phyloP scores from a whole-genome alignment of 2,113 vertebrate genomes.

The Chaetodon trifascialis region DNA sequence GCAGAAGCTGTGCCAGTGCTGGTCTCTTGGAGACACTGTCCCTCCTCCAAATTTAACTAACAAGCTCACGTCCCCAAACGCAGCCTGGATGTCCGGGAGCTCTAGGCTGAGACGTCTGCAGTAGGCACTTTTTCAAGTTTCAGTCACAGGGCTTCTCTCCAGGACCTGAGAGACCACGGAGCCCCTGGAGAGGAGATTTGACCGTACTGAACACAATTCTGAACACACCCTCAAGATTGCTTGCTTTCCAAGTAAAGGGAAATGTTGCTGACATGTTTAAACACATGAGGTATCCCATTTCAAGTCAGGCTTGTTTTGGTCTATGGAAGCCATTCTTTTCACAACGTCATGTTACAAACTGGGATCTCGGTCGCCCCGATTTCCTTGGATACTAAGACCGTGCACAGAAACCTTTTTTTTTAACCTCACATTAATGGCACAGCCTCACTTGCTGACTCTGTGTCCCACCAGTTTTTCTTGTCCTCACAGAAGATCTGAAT shows the following conservation, averaged over 20 bases:
- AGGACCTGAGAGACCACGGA: slow-evolving; percentile 63
- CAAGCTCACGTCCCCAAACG: slow-evolving; percentile 42
- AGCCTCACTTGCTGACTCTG: slow-evolving; percentile 33
- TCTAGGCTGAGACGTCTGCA: slow-evolving; percentile 69
- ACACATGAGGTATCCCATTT: slow-evolving; percentile 74
- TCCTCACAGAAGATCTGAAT: slow-evolving; percentile 61
- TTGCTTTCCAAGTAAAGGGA: slow-evolving; percentile 81
- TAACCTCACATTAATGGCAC: slow-evolving; percentile 41
- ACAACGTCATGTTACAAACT: slow-evolving; percentile 45
- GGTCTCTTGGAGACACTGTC: slow-evolving; percentile 57
- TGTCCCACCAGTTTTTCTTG: slow-evolving; percentile 34
- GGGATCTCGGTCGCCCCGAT: slow-evolving; percentile 33
- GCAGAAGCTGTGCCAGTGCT: slow-evolving; percentile 44
- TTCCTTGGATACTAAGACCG: slow-evolving; percentile 22
- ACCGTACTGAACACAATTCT: slow-evolving; percentile 36
- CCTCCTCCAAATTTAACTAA: slow-evolving; percentile 45
- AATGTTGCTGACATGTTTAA: slow-evolving; percentile 74
- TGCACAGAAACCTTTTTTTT: slow-evolving; percentile 10
- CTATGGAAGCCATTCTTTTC: slow-evolving; percentile 45
- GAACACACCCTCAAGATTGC: slow-evolving; percentile 45
- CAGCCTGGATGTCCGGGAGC: slow-evolving; percentile 42
- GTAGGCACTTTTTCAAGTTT: slow-evolving; percentile 86
- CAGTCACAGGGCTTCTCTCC: slow-evolving; percentile 69
- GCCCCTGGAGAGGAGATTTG: slow-evolving; percentile 60
- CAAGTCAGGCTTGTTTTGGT: slow-evolving; percentile 57